Base-by-base conservation (phyloP, 1,140 invertebrate genomes). In the Protaetia brevitarsis region DNA sequence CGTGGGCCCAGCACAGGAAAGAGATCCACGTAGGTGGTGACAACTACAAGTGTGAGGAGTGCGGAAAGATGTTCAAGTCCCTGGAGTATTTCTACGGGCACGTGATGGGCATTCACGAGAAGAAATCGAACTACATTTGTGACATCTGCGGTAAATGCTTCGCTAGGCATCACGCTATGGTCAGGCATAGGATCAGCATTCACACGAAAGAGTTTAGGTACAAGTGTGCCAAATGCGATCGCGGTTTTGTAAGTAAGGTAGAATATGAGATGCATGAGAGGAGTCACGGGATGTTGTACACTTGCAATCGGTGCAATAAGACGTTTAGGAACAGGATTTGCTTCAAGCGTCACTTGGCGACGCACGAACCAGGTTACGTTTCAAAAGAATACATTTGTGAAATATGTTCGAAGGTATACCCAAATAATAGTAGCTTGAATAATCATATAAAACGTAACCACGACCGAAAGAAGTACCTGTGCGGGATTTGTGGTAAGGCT, bases 401-500 rank as follows among this genome's bases (percentile, higher is more conserved):
- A 56, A 10, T 34, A n/a, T 34, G 31, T n/a, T 8, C 8, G 2
- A 34, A 34, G 4, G 8, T 5, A 2, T 34, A 11, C 31, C 2
- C 31, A n/a, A 11, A 6, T n/a, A 34, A 34, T 2, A 11, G 2
- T 34, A 34, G 13, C 31, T 2, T 34, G 31, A 34, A 11, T n/a
- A 34, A n/a, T 2, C 31, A 34, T 34, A 34, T 8, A n/a, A 34
- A 34, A n/a, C 8, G 88, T 2, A 8, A 34, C 5, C 8, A 8
- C 31, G 31, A n/a, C 8, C 31, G 13, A 71, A 88, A 89, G 72
- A 88, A 88, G 0, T 90, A 89, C 76, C 80, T 83, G 71, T 90
- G 88, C 76, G 86, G 88, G 60, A 83, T 84, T n/a, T 90, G 88
- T 74, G 83, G 84, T 3, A 89, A 90, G 70, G 85, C 87, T 10